Conservation (phyloP, 2,113 vertebrate species). For the Eolophus roseicapilla region DNA sequence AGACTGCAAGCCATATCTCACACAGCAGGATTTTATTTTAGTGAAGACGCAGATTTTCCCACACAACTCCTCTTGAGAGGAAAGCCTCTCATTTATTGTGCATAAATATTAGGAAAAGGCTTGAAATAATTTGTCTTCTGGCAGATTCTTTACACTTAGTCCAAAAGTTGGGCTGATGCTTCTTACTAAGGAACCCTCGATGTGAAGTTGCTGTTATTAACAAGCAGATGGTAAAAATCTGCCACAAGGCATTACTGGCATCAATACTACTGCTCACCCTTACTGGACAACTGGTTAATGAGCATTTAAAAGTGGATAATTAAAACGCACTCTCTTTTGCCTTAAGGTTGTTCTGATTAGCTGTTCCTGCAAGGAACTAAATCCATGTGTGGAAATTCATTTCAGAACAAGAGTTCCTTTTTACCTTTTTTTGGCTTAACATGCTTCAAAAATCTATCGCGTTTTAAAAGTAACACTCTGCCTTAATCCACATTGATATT, state of each 20-base stretch:
- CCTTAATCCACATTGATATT: background rate
- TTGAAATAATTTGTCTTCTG: slow-evolving; percentile 47
- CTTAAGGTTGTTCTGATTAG: slow-evolving; percentile 7
- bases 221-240: background rate
- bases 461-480: background rate
- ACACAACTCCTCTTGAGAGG: background rate
- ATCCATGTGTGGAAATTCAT: background rate
- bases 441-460: background rate
- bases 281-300: background rate
- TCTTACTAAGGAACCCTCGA: background rate
- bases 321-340: background rate
- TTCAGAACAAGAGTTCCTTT: background rate
- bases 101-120: slow-evolving; percentile 17
- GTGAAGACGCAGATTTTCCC: slow-evolving; percentile 42
- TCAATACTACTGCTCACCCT: background rate
- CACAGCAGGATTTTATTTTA: slow-evolving; percentile 43
- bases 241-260: background rate
- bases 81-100: slow-evolving; percentile 13
- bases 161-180: background rate
- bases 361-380: slow-evolving; percentile 15
- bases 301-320: background rate
- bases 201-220: background rate
- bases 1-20: background rate
- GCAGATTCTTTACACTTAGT: background rate
- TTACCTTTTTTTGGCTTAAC: background rate